A percentile compares a stretch with the other conserved stretches of the same genome.
phyloP scores from a whole-genome alignment of 2,888 invertebrate species.

The Hypomecis punctinalis region DNA sequence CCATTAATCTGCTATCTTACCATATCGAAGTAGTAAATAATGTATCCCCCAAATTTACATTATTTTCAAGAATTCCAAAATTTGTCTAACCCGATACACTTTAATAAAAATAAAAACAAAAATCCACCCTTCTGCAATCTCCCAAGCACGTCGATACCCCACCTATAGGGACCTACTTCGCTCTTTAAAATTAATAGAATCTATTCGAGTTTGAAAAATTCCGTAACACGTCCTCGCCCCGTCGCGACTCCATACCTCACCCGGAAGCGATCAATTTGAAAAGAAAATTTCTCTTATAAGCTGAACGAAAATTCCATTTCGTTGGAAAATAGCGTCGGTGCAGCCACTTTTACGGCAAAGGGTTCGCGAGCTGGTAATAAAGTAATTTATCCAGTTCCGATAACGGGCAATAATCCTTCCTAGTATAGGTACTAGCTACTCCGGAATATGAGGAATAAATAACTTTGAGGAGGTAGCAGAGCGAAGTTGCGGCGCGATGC shows the following conservation, averaged over 20 bases:
- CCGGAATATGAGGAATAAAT: slow-evolving; percentile 38
- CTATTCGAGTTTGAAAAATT: slow-evolving; percentile 33
- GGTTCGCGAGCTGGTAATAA: slow-evolving; percentile 75
- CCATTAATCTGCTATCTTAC: no score
- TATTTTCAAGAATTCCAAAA: no score
- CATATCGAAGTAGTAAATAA: no score
- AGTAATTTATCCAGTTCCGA: slow-evolving; percentile 82
- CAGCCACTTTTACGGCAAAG: slow-evolving; percentile 65
- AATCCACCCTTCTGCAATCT: no score
- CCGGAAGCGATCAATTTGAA: slow-evolving; percentile 69
- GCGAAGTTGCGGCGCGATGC: slow-evolving; percentile 10
- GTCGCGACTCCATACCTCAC: slow-evolving; percentile 51
- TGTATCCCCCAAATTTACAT: no score
- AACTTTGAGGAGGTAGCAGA: slow-evolving; percentile 33
- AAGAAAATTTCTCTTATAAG: slow-evolving; percentile 67
- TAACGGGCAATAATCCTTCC: slow-evolving; percentile 77
- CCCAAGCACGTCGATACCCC: no score
- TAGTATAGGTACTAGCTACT: slow-evolving; percentile 42
- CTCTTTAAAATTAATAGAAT: slow-evolving; percentile 35
- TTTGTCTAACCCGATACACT: no score
- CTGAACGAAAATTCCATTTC: slow-evolving; percentile 67
- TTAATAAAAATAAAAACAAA: no score
- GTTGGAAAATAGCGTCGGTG: slow-evolving; percentile 65
- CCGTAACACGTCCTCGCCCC: slow-evolving; percentile 26
- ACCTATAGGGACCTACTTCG: background rate